A percentile compares a stretch with the other conserved stretches of the same genome.
Conservation (phyloP, 2,113 vertebrate species). For the Periophthalmus modestus region DNA sequence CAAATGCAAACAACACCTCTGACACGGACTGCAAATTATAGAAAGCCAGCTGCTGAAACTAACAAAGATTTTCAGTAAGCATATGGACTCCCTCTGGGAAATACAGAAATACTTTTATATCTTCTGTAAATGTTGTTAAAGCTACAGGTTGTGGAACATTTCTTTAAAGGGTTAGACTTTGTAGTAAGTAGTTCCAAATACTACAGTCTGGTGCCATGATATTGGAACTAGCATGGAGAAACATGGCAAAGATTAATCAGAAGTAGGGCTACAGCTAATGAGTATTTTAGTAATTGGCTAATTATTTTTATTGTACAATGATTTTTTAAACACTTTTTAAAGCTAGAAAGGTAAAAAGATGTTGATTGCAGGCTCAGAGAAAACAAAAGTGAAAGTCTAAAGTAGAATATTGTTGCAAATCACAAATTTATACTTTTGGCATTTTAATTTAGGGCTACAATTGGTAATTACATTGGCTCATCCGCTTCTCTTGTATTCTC, state of each 20-base stretch:
- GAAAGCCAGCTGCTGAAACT: conserved; percentile 3
- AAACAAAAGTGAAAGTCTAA: no score
- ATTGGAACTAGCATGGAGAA: not conserved
- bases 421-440: no score
- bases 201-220: not conserved
- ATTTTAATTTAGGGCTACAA: no score
- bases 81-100: not conserved
- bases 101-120: not conserved
- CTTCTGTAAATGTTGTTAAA: not conserved
- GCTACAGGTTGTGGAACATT: not conserved
- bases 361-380: no score
- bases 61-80: not conserved
- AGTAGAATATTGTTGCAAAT: no score
- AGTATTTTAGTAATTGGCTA: no score
- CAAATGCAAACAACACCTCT: conserved; percentile 16
- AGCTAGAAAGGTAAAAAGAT: no score
- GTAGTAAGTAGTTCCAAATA: not conserved
- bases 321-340: no score
- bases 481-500: no score
- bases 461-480: no score
- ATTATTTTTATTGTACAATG: no score
- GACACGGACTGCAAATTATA: conserved; percentile 14
- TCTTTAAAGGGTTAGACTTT: not conserved
- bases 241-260: not conserved
- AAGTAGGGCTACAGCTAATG: no score